These are phyloP conservation scores for Campopleginae sp. DNA, from an alignment of 2,888 invertebrate species.

Conservation along the genomic window DNA sequence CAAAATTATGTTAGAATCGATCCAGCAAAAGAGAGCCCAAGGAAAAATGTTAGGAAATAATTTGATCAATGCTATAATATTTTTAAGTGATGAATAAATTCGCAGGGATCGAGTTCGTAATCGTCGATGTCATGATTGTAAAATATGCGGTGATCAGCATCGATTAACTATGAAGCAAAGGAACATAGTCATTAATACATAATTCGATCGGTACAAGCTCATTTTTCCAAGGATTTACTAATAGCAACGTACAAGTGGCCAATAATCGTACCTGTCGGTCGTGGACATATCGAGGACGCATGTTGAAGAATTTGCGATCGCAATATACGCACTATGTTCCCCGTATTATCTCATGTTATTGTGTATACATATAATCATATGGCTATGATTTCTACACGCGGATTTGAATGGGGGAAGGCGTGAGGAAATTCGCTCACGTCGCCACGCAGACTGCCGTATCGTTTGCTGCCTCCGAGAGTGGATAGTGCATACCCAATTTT, in stretches of 20 bases:
- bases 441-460: slow-evolving; percentile 64
- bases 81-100: neutral
- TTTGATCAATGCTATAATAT: neutral
- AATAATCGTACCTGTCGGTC: slow-evolving; percentile 19
- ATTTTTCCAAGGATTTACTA: slow-evolving; percentile 3
- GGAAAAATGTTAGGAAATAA: too few species aligned
- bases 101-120: neutral
- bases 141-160: neutral
- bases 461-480: slow-evolving; percentile 32
- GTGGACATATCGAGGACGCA: slow-evolving; percentile 8
- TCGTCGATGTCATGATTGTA: neutral
- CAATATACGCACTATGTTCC: slow-evolving; percentile 1
- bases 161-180: neutral
- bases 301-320: slow-evolving; percentile 31
- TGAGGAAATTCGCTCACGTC: slow-evolving; percentile 58
- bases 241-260: slow-evolving; percentile 37
- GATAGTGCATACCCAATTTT: slow-evolving; percentile 22
- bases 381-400: neutral
- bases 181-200: neutral
- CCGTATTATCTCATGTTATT: neutral
- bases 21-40: too few species aligned
- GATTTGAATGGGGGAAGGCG: slow-evolving; percentile 43
- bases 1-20: too few species aligned
- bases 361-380: slow-evolving; percentile 19
- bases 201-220: neutral